Evolutionary conservation across 1,140 invertebrate species (phyloP), one percentile per base, ranked within the genome.

Genomic region (Tetranychus urticae): DNA sequence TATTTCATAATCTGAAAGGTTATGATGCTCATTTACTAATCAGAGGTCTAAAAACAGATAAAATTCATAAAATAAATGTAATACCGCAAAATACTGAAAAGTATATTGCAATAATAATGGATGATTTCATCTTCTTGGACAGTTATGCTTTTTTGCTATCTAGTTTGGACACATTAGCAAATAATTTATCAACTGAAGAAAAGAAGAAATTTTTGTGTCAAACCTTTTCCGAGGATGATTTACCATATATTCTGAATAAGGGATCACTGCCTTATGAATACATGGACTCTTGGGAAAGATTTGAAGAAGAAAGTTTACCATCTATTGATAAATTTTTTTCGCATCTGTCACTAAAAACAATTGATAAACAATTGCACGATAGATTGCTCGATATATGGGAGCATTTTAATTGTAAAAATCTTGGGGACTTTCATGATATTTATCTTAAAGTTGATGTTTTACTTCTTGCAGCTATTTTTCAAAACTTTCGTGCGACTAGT

Each of bases 381-480:
- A 14, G 48, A 50, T 14, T 46, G 0, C n/a, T 65, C 57, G 61
- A 47, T 1, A 62, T 70, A 6, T 70, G 61, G 64, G 60, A 66
- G 35, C 50, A 45, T 7, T 70, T 70, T 56, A 67, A 71, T 35
- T 66, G 69, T 60, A 52, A 66, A 64, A 71, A 60, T 57, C 50
- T 76, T n/a, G 64, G 69, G 12, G 68, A 76, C 50, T 75, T 73
- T 67, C 66, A 70, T 39, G 69, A 73, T 60, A 63, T 76, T 37
- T 75, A 76, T 67, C 64, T 73, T 33, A 72, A 70, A 68, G 68
- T 65, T 57, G 68, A 75, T 66, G 68, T 73, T 7, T 55, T 71
- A 31, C 61, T 74, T 36, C 63, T 73, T 56, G 69, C 68, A 5
- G 74, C 76, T 68, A 65, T 77, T 36, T 76, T 77, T 68, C 72